Conservation (phyloP, 2,888 invertebrate species). For the Harmothoe impar region DNA sequence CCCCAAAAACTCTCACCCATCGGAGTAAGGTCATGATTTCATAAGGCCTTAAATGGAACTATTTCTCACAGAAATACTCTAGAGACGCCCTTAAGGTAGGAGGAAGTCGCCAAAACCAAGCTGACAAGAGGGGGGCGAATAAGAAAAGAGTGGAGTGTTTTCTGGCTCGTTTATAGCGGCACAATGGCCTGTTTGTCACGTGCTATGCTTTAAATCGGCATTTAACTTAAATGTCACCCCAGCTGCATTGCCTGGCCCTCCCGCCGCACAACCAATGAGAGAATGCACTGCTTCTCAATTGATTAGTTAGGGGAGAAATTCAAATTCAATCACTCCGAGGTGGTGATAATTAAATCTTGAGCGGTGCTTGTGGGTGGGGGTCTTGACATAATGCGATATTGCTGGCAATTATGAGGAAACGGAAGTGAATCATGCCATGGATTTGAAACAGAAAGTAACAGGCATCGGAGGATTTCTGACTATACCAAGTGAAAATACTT, state of each 20-base stretch:
- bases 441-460: no score
- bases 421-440: no score
- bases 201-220: not conserved
- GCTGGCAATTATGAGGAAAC: no score
- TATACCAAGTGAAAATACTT: no score
- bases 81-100: not conserved
- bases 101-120: not conserved
- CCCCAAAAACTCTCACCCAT: not conserved
- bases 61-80: slow-evolving; percentile 7
- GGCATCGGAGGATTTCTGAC: not conserved
- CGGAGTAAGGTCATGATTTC: not conserved
- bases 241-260: not conserved
- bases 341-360: not conserved
- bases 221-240: slow-evolving; percentile 48
- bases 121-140: not conserved
- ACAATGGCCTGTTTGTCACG: slow-evolving; percentile 38
- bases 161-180: slow-evolving; percentile 27
- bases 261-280: not conserved
- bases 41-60: not conserved
- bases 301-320: not conserved
- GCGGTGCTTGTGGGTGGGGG: not conserved
- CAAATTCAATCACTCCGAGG: not conserved
- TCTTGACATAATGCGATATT: not conserved
- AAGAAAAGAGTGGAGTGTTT: not conserved
- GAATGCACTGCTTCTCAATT: not conserved